Evolutionary conservation across 1,140 invertebrate genomes (phyloP).

Genomic region (Myzus persicae): DNA sequence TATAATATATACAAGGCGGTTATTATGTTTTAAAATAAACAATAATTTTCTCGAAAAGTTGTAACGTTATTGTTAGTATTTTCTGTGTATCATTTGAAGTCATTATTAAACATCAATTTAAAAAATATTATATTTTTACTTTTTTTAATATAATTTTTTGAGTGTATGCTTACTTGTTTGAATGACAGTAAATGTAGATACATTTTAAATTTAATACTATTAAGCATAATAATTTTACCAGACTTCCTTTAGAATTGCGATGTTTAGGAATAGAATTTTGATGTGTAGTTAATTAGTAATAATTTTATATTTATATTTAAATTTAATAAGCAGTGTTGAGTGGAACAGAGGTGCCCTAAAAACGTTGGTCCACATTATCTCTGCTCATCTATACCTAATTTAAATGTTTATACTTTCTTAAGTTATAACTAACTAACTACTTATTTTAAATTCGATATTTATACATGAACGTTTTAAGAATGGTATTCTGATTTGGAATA

Average conservation of each 20-base stretch:
- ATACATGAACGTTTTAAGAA: neutral
- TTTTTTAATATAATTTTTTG: too few relatives aligned
- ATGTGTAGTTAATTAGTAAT: neutral
- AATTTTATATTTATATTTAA: neutral
- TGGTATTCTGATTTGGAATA: neutral
- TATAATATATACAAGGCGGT: neutral
- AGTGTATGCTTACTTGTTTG: too few relatives aligned
- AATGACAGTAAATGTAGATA: too few relatives aligned
- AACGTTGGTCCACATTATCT: neutral
- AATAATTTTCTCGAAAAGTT: too few relatives aligned
- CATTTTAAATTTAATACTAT: too few relatives aligned
- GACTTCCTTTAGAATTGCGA: neutral
- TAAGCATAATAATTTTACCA: too few relatives aligned
- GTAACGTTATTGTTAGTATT: too few relatives aligned
- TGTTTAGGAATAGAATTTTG: neutral
- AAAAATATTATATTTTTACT: too few relatives aligned
- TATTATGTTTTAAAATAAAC: neutral
- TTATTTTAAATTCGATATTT: neutral
- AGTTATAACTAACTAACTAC: neutral
- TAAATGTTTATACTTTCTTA: too few relatives aligned
- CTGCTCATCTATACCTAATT: neutral
- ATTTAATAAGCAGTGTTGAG: neutral
- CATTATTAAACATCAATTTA: too few relatives aligned
- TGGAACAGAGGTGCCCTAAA: neutral
- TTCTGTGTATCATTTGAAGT: too few relatives aligned